Conservation (phyloP, 2,113 vertebrate species). For the Sapayoa aenigma region DNA sequence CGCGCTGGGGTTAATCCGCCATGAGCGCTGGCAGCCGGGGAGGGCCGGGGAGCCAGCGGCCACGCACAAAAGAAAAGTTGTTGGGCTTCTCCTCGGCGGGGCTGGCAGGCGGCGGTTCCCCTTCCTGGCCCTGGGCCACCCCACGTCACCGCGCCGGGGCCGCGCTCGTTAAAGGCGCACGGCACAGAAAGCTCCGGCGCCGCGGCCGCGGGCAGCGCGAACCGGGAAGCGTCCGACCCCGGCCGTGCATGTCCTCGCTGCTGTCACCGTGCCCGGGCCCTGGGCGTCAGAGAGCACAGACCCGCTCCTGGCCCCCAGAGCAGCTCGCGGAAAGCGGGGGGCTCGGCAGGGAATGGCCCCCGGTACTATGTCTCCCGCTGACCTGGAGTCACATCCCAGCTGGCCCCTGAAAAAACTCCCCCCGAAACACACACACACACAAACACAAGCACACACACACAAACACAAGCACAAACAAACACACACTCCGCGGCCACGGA, state of each 20-base stretch:
- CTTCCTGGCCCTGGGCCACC: background rate
- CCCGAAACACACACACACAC: background rate
- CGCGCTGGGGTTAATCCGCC: background rate
- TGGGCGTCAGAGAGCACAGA: background rate
- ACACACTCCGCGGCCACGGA: background rate
- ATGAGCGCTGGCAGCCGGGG: background rate
- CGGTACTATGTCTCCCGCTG: background rate
- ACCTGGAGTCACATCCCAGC: background rate
- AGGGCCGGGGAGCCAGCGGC: background rate
- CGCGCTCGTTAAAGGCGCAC: background rate
- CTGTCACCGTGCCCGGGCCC: background rate
- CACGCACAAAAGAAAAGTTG: conserved; percentile 32
- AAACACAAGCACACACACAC: too few species aligned
- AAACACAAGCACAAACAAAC: too few species aligned
- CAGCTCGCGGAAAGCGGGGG: background rate
- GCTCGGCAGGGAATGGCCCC: background rate
- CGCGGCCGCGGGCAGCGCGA: background rate
- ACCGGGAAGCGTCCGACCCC: background rate
- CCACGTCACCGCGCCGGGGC: background rate
- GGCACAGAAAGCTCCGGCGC: background rate
- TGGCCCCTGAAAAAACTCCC: background rate
- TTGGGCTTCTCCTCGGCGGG: background rate
- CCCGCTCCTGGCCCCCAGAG: background rate
- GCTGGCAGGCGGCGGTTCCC: background rate
- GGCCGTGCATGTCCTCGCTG: background rate